phyloP scores from a whole-genome alignment of 2,113 vertebrate genomes.

The Pituophis catenifer region DNA sequence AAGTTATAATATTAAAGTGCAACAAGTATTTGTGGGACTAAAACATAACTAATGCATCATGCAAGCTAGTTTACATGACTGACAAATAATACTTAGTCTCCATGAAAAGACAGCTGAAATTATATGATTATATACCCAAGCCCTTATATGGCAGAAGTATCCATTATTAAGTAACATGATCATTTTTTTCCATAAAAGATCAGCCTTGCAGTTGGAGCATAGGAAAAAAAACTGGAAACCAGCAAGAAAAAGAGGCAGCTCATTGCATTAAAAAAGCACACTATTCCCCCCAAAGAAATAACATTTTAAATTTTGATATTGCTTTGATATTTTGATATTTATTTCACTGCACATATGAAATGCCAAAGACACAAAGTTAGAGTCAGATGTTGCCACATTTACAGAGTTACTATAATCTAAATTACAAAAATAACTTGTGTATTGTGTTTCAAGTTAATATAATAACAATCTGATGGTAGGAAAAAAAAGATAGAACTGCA shows the following conservation, averaged over 20 bases:
- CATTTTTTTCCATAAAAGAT: background rate
- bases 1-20: background rate
- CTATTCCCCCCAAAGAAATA: background rate
- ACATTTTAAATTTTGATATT: background rate
- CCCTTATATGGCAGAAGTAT: background rate
- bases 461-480: background rate
- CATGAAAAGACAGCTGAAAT: background rate
- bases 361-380: background rate
- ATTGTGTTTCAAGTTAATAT: background rate
- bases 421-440: conserved; percentile 15
- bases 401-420: background rate
- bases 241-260: background rate
- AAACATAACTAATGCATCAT: background rate
- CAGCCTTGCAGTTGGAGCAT: background rate
- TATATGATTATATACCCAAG: background rate
- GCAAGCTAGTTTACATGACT: background rate
- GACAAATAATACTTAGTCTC: background rate
- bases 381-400: background rate
- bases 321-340: background rate
- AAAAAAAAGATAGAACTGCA: conserved; percentile 18
- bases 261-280: background rate
- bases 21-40: background rate
- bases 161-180: background rate
- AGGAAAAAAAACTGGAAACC: background rate
- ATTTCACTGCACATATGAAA: background rate